Evolutionary conservation across 2,113 vertebrate species (phyloP).

Genomic region (Dipodomys spectabilis): DNA sequence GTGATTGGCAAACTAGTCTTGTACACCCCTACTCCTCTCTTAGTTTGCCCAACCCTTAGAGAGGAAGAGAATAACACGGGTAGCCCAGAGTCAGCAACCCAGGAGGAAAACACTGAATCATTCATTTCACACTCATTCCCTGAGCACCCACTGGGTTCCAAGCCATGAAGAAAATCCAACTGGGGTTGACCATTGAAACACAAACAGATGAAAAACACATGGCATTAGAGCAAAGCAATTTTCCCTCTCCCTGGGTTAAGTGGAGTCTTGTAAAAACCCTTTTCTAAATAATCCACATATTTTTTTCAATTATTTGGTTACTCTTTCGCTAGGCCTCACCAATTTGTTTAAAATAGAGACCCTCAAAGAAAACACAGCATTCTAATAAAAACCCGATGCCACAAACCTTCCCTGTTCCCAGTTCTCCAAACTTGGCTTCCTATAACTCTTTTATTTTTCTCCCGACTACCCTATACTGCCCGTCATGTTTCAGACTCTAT

Average conservation of each 20-base stretch:
- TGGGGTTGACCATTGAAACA: constrained; percentile 64
- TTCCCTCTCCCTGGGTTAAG: constrained; percentile 16
- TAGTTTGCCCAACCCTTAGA: neutral
- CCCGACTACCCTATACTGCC: too few species aligned
- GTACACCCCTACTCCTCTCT: neutral
- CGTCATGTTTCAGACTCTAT: neutral
- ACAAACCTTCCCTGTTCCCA: neutral
- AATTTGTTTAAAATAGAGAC: constrained; percentile 56
- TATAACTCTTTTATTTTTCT: neutral
- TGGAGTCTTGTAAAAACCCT: constrained; percentile 46
- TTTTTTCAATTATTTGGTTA: constrained; percentile 47
- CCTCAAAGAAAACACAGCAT: constrained; percentile 51
- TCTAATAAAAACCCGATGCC: constrained; percentile 38
- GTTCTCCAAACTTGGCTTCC: neutral
- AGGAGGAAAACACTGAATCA: constrained; percentile 45
- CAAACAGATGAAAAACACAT: constrained; percentile 55
- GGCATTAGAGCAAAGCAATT: constrained; percentile 39
- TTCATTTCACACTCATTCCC: constrained; percentile 51
- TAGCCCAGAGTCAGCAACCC: neutral
- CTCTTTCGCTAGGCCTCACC: constrained; percentile 5
- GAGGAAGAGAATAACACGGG: constrained; percentile 8
- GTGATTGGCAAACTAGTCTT: neutral
- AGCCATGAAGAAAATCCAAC: constrained; percentile 46
- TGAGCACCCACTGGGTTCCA: constrained; percentile 44
- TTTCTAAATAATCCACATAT: constrained; percentile 42